Evolutionary conservation across 2,888 invertebrate species (phyloP).

Genomic region (Volucella zonaria): DNA sequence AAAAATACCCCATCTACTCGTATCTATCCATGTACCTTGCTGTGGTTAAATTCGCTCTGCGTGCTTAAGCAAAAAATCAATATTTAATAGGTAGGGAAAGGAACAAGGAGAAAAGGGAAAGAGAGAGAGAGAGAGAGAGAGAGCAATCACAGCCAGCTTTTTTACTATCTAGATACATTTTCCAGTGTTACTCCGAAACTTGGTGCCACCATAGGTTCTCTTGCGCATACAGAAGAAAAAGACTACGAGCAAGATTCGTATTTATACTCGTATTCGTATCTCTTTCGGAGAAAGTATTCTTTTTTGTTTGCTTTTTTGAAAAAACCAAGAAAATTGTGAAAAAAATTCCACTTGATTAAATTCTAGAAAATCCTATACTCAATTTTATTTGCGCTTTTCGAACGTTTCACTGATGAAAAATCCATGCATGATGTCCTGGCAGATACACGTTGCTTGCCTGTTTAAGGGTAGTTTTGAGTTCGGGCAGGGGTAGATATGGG

Average conservation of each 20-base stretch:
- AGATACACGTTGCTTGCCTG: constrained; percentile 30
- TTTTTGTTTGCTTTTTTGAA: background rate
- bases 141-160: constrained; percentile 27
- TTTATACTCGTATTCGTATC: background rate
- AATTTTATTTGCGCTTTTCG: constrained; percentile 63
- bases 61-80: constrained; percentile 56
- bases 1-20: too few species aligned
- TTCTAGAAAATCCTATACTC: constrained; percentile 67
- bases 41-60: constrained; percentile 32
- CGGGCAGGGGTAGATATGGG: background rate
- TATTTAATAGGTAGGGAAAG: constrained; percentile 52
- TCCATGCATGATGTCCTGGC: constrained; percentile 55
- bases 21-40: background rate
- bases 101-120: constrained; percentile 25
- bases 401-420: constrained; percentile 62
- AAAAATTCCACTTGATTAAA: constrained; percentile 64
- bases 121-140: constrained; percentile 22
- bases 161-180: constrained; percentile 61
- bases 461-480: constrained; percentile 5
- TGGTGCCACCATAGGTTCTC: constrained; percentile 28
- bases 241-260: too few species aligned
- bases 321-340: background rate
- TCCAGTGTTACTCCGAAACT: constrained; percentile 56
- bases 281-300: constrained; percentile 39
- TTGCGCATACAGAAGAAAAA: background rate